Conservation (phyloP, 2,888 invertebrate species). For the Lagria hirta region DNA sequence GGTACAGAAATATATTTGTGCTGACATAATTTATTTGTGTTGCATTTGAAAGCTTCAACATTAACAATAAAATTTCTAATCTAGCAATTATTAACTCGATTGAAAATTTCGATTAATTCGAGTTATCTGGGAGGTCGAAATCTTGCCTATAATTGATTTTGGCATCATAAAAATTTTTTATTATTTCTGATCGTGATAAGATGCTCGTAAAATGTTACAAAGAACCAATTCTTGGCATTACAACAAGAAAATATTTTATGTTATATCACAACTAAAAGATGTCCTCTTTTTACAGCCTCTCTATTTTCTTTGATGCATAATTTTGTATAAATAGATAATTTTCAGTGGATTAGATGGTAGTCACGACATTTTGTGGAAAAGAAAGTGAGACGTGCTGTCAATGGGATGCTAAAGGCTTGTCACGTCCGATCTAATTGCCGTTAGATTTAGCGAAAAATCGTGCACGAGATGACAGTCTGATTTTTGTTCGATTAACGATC, state of each 20-base stretch:
- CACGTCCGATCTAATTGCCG: constrained; percentile 21
- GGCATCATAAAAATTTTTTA: constrained; percentile 6
- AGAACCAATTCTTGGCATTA: constrained; percentile 2
- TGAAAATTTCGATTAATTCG: constrained; percentile 7
- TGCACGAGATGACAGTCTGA: no score
- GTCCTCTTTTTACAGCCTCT: not conserved
- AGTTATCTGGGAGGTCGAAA: constrained; percentile 8
- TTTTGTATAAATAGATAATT: no score
- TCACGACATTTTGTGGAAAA: constrained; percentile 17
- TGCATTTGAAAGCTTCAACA: no score
- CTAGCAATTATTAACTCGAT: no score
- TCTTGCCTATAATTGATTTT: constrained; percentile 4
- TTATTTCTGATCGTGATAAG: constrained; percentile 3
- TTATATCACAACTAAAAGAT: not conserved
- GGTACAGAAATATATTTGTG: no score
- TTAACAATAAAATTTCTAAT: no score
- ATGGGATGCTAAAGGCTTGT: constrained; percentile 20
- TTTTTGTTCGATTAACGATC: no score
- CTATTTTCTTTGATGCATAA: constrained; percentile 2
- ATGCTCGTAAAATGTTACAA: constrained; percentile 4
- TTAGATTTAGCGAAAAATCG: constrained; percentile 14
- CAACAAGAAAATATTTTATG: constrained; percentile 2
- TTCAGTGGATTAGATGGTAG: no score
- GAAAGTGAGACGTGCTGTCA: constrained; percentile 22
- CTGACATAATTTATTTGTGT: no score